Base-by-base conservation (phyloP, 2,888 invertebrate species). In the Athripsodes cinereus region DNA sequence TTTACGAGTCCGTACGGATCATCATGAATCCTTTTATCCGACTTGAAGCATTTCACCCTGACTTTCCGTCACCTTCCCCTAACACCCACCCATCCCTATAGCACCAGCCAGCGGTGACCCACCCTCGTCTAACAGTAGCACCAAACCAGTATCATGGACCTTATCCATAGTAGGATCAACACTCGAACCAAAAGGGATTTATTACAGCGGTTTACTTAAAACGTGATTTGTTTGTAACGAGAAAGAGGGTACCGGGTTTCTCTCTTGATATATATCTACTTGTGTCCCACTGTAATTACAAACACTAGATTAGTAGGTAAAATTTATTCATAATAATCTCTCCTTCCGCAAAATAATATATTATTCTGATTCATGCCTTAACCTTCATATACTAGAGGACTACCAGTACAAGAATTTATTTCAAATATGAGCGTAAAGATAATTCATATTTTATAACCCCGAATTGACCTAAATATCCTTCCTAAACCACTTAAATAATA, bases 1-100 rank as follows among this genome's bases (percentile, higher is more conserved):
- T 63, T 63, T 61, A 61, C 57, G 59, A 61, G 57, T 59, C 60
- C 58, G 47, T 47, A 58, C 31, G 57, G 54, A 57, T 54, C 60
- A 47, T 20, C 47, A 22, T 47, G 49, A 56, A 61, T 57, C 58
- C 58, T 61, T 58, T 61, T 61, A 61, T 61, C 58, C 58, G 26
- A 34, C 52, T 48, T 31, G 16, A 22, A 22, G 21, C 35, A 51
- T 20, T 49, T 20, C 51, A 55, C 35, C 44, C 48, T 55, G 55
- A 51, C 51, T 34, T 52, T 50, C 54, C 44, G 40, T 40, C 54
- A 46, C 54, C 35, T 35, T 57, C 53, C 44, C 22, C 31, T 31
- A 22, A 22, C 35, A 21, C 35, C 53, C 16, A 40, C 22, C 46
- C 22, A 16, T 10, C n/a, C 20, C 53, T 13, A 10, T 18, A 10